Conservation (phyloP, 1,140 invertebrate genomes). For the Hycleus cichorii region DNA sequence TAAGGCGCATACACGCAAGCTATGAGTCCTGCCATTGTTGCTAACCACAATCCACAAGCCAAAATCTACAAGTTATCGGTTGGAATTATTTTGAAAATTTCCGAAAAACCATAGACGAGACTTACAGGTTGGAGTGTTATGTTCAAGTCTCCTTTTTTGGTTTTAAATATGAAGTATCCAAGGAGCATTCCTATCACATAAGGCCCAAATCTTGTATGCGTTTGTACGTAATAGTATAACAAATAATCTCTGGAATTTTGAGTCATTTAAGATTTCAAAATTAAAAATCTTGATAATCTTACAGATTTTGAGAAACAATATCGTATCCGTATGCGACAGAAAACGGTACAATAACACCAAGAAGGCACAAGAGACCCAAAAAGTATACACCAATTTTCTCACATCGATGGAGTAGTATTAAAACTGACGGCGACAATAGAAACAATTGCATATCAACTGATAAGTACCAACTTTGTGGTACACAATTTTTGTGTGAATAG, state of each 20-base stretch:
- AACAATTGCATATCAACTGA: too few relatives aligned
- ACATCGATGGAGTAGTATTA: too few relatives aligned
- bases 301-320: too few relatives aligned
- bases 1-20: slow-evolving; percentile 1
- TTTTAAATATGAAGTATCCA: slow-evolving; percentile 40
- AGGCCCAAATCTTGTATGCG: slow-evolving; percentile 45
- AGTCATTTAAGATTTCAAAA: too few relatives aligned
- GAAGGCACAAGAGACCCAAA: neutral
- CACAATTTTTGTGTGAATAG: too few relatives aligned
- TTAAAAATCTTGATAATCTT: too few relatives aligned
- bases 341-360: slow-evolving; percentile 7
- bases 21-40: neutral
- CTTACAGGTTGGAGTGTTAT: too few relatives aligned
- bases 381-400: too few relatives aligned
- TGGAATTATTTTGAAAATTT: too few relatives aligned
- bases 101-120: too few relatives aligned
- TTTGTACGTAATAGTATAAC: slow-evolving; percentile 28
- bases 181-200: slow-evolving; percentile 51
- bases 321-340: slow-evolving; percentile 22
- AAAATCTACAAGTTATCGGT: neutral
- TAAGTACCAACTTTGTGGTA: too few relatives aligned
- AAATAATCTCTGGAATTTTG: neutral
- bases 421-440: too few relatives aligned
- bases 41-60: neutral
- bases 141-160: neutral